Base-by-base conservation (phyloP, 2,888 invertebrate genomes). In the Harpagoxenus sublaevis region DNA sequence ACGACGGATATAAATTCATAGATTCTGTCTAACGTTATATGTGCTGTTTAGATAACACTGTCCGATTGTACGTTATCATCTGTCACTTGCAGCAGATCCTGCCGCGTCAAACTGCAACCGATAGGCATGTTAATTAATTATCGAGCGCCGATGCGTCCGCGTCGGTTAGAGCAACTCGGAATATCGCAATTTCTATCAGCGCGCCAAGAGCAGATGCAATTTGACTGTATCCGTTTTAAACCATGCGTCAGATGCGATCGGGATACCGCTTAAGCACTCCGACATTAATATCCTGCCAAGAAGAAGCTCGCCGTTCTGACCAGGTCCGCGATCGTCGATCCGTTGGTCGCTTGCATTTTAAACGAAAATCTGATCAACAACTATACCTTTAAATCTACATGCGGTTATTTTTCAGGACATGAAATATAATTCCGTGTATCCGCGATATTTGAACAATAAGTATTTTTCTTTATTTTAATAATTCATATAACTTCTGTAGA, bases 191-290 rank as follows among this genome's bases (percentile, higher is more conserved):
- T 65, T 77, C 42, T 66, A 65, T 77, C 77, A 77, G 53, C 12
- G 53, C 42, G n/a, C 23, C 77, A 39, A 28, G 75, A 75, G 51
- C 51, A 68, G 79, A 74, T 83, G 87, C 87, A 62, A 73, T 86
- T 45, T 48, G 62, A 74, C 86, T 81, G 75, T 77, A 48, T 60
- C 35, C 45, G 74, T 84, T 63, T 77, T 87, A 87, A 89, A 87
- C 77, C 73, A 71, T 83, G 77, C 60, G 53, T 75, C 55, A 74
- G 77, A 87, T 87, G 89, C 85, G 81, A 88, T 88, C 88, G 86
- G 82, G 83, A 88, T 88, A 84, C 75, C 82, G 88, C 89, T 88
- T 88, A 89, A 88, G 71, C 77, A 86, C 79, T 77, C 73, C 85
- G 83, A 89, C 71, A 84, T 88, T 87, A 84, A 87, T 75, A 88